phyloP scores from a whole-genome alignment of 2,797 vertebrate species.

The Thunnus albacares region DNA sequence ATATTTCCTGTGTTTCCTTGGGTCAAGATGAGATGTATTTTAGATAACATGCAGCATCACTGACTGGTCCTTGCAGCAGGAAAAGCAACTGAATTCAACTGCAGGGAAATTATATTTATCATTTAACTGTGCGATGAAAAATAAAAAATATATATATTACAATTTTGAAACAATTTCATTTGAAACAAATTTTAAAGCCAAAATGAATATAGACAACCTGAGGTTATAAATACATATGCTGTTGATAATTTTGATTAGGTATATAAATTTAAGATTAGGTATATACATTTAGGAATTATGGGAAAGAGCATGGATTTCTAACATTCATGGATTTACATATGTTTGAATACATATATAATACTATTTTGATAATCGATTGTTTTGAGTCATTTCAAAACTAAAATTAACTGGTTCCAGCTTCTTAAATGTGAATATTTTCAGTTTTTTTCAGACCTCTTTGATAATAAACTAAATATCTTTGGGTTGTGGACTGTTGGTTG shows the following conservation, averaged over 20 bases:
- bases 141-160: background rate
- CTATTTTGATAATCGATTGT: too few species aligned
- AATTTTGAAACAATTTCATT: background rate
- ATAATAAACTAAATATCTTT: too few species aligned
- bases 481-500: too few species aligned
- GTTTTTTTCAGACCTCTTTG: too few species aligned
- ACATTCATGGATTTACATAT: background rate
- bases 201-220: background rate
- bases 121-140: background rate
- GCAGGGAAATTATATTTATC: background rate
- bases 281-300: too few species aligned
- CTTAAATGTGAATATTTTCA: too few species aligned
- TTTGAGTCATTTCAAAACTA: too few species aligned
- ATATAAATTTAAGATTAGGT: too few species aligned
- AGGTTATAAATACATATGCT: background rate
- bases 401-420: too few species aligned
- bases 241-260: too few species aligned
- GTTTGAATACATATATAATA: background rate
- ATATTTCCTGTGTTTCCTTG: background rate
- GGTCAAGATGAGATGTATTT: conserved; percentile 1
- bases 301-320: background rate
- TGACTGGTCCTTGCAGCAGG: background rate
- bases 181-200: background rate
- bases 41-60: background rate
- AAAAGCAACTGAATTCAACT: background rate